Base-by-base conservation (phyloP, 1,140 invertebrate species). In the Probaryconus sp. region DNA sequence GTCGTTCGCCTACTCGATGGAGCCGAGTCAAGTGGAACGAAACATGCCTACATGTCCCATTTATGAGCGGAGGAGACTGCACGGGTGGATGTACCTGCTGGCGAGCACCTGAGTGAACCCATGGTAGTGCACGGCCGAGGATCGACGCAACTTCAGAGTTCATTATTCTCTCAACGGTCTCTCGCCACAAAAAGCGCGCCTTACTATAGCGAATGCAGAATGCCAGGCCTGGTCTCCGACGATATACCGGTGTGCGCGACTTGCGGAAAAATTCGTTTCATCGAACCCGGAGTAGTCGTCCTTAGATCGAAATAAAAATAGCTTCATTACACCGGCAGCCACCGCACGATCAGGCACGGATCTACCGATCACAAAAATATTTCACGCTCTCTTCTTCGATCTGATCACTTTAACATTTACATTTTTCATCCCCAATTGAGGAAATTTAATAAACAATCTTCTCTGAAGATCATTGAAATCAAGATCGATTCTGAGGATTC, bases 291-390 rank as follows among this genome's bases (percentile, higher is more conserved):
- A 85, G 83, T 79, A 84, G 84, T 85, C 78, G 83, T 80, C 84
- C 83, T 86, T 86, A 85, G 75, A 79, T 81, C 48, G 56, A 81
- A 79, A 79, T 79, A 85, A 86, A 86, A 86, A 84, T 81, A 67
- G 80, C 83, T 81, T 84, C 79, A 84, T 84, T 85, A 85, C 79
- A 53, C 77, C 47, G 53, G 60, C 48, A 70, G 67, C 53, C 43
- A 58, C 71, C 26, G 18, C n/a, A 76, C 56, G 33, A 67, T 71
- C 71, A 76, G 67, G 70, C 37, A 68, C 78, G 78, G 77, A 80
- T 79, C 76, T 76, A 79, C 56, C 53, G 42, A 64, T 51, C 61
- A 47, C 64, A 60, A 80, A 73, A 69, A 35, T 55, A n/a, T 56
- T 26, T 42, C 20, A 28, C 42, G 21, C 5, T 16, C 40, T 45